Evolutionary conservation across 2,113 vertebrate genomes (phyloP).

Genomic region (Oxyura jamaicensis): DNA sequence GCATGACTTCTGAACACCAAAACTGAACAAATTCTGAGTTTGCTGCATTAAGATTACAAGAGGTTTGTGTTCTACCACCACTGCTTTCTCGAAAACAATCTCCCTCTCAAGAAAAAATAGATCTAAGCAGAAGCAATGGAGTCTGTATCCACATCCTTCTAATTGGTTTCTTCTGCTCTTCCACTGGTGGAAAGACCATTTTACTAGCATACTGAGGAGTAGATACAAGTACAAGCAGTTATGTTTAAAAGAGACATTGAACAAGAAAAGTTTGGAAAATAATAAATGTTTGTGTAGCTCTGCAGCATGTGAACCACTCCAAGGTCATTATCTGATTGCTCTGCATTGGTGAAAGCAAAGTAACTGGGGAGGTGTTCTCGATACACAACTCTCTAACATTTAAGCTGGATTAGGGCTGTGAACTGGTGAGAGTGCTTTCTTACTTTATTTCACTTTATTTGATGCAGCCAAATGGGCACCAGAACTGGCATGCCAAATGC

Average conservation of each 20-base stretch:
- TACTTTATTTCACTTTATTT: neutral
- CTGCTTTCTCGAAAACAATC: neutral
- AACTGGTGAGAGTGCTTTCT: neutral
- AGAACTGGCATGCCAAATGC: neutral
- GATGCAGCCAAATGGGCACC: rapidly evolving
- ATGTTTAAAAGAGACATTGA: rapidly evolving
- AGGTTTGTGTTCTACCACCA: neutral
- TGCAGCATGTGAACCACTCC: rapidly evolving
- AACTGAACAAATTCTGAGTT: neutral
- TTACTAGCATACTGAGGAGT: neutral
- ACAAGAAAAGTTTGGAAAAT: neutral
- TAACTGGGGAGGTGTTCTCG: neutral
- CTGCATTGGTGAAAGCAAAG: neutral
- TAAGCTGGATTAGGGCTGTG: neutral
- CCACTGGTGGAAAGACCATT: neutral
- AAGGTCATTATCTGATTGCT: neutral
- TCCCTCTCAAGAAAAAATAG: neutral
- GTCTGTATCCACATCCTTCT: neutral
- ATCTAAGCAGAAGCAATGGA: neutral
- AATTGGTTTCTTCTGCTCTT: neutral
- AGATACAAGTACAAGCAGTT: neutral
- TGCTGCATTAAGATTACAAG: neutral
- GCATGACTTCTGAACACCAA: neutral
- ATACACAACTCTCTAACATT: neutral
- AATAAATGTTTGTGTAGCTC: neutral